Conservation (phyloP, 1,140 invertebrate genomes). For the Apocrypta bakeri region DNA sequence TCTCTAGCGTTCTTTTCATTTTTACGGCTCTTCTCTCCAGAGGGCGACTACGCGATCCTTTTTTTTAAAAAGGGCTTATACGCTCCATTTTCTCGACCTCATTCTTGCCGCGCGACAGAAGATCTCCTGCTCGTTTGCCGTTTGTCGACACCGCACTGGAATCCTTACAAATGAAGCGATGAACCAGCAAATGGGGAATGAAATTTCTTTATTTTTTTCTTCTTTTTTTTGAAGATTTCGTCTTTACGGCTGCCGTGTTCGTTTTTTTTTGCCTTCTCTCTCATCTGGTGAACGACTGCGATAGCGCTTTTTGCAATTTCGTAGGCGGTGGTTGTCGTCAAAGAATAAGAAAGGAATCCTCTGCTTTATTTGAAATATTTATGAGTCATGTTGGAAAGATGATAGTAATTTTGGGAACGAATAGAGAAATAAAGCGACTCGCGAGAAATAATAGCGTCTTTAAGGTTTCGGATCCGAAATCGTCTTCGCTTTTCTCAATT, state of each 20-base stretch:
- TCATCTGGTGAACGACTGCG: not conserved
- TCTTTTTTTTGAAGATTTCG: not conserved
- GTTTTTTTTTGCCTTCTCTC: not conserved
- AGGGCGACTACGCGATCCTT: not conserved
- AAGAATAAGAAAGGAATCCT: no score
- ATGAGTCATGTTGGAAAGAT: no score
- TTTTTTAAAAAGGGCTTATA: conserved; percentile 13
- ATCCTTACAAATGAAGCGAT: conserved; percentile 23
- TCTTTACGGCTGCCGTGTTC: not conserved
- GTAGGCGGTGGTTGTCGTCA: no score
- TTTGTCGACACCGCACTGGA: not conserved
- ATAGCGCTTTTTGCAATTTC: no score
- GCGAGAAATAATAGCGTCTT: no score
- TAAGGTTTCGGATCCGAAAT: no score
- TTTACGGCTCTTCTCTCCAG: not conserved
- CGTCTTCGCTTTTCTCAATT: no score
- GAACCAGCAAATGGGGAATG: conserved; percentile 1
- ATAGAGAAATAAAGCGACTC: no score
- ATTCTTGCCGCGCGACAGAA: not conserved
- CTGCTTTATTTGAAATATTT: no score
- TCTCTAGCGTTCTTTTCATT: conserved; percentile 13
- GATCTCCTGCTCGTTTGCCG: conserved; percentile 19
- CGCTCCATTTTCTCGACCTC: conserved; percentile 26
- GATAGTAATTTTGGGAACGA: no score
- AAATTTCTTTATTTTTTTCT: not conserved